Base-by-base conservation (phyloP, 2,113 vertebrate species). In the Psilopogon haemacephalus region DNA sequence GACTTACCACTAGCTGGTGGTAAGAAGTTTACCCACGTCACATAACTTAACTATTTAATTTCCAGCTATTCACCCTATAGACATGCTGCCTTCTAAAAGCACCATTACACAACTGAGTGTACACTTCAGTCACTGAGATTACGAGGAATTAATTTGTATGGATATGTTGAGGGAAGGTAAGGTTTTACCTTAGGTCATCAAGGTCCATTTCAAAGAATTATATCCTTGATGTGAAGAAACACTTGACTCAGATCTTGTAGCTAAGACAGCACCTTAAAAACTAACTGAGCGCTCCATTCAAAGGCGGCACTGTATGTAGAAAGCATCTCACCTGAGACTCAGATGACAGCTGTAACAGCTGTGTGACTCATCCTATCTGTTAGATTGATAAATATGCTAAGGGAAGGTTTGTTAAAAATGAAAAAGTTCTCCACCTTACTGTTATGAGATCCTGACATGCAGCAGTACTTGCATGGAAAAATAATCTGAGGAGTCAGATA, bases 1-100 rank as follows among this genome's bases (percentile, higher is more conserved):
- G 26, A 46, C 2, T 3, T n/a, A 63, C 5, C 26, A 64, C 5
- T 1, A 15, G 24, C 8, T 62, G 58, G 13, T 3, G 4, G 33
- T 33, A 62, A 76, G 48, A 64, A 44, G 16, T 84, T 54, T 1
- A 54, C 65, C 20, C 19, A 33, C 19, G 50, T 55, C 30, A 44
- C 30, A 30, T 38, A 32, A 58, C 21, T 65, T 73, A 54, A 42
- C 5, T 42, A 2, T 11, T 86, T 73, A 20, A 86, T 80, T 8
- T 32, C 7, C n/a, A 70, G 27, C 17, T 44, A 2, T 12, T 67
- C 15, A 59, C 6, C 11, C 26, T 59, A 26, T 2, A 26, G 18
- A 56, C 28, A 6, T 15, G 13, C 32, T 80, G 17, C 30, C 23
- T 84, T 81, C 46, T 65, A 48, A 73, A 86, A 75, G 16, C 11